A percentile compares a stretch with the other conserved stretches of the same genome.
phyloP scores from a whole-genome alignment of 2,113 vertebrate genomes.

The Oreochromis spilurus region DNA sequence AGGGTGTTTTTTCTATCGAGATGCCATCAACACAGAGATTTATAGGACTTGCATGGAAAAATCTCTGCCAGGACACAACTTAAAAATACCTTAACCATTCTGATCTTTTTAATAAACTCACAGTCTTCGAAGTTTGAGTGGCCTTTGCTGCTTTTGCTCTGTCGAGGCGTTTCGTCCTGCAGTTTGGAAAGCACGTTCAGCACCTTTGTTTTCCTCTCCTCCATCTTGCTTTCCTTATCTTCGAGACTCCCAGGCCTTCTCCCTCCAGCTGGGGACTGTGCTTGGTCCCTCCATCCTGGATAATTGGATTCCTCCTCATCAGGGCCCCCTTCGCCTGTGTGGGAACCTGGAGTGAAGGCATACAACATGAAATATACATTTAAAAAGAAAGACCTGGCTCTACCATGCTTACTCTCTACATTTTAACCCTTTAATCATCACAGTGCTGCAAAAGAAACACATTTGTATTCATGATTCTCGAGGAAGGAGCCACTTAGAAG shows the following conservation, averaged over 20 bases:
- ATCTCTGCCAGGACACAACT: not conserved
- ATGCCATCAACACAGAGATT: not conserved
- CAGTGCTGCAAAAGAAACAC: not conserved
- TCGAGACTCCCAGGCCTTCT: not conserved
- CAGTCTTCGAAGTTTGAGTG: constrained; percentile 63
- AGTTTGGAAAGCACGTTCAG: constrained; percentile 66
- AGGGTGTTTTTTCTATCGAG: not conserved
- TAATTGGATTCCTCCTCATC: constrained; percentile 1
- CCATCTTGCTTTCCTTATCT: constrained; percentile 27
- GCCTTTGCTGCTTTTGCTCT: not conserved
- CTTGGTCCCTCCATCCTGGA: not conserved
- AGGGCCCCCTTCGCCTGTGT: not conserved
- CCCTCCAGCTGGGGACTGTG: not conserved
- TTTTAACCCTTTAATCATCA: not conserved
- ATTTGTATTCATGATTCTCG: not conserved
- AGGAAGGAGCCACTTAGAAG: constrained; percentile 26
- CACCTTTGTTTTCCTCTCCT: constrained; percentile 51
- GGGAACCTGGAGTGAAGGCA: constrained; percentile 21
- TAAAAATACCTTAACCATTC: not conserved
- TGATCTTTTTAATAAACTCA: constrained; percentile 43
- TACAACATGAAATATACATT: not conserved
- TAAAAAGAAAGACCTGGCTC: not conserved
- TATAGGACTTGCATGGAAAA: not conserved
- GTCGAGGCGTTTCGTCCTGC: constrained; percentile 16
- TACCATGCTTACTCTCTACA: not conserved